Base-by-base conservation (phyloP, 2,113 vertebrate species). In the Hyperopisus bebe region DNA sequence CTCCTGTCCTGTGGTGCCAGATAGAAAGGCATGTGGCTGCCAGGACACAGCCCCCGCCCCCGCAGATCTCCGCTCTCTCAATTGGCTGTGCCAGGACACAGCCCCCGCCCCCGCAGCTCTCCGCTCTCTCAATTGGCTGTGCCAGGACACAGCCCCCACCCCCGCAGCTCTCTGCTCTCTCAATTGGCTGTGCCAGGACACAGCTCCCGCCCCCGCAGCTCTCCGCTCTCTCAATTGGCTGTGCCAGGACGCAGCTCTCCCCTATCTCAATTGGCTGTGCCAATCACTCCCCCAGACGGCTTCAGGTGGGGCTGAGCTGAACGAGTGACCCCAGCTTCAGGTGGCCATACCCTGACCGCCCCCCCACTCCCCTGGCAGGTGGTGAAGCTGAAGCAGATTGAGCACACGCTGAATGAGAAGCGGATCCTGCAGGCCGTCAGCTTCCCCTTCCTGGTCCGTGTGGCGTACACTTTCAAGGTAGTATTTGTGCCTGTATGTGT, bases 361-460 rank as follows among this genome's bases (percentile, higher is more conserved):
- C 50, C 44, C 44, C 1, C 44, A 35, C 24, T 66, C 15, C 42
- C 46, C 90, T 88, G 55, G 84, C 92, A 97, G 97, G 97, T 98
- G 91, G 97, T 98, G 87, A 98, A 98, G 92, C 96, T 98, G 94
- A 98, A 98, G 93, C 98, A 98, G 95, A 97, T 98, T 1, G 98
- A 98, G 91, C 98, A 98, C 93, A 98, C 98, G 27, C 94, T 98
- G 89, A 98, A 98, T 5, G 97, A 98, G 94, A 98, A 98, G 91
- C 95, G 97, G 91, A 98, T 98, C 90, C 96, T 98, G 86, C 97
- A 98, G 93, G 97, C 97, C 0, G 97, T 98, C 93, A 97, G 95
- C 92, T 98, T 98, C 88, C 97, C 97, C 50, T 98, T 98, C 93
- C 96, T 98, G 39, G 97, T 98, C 89, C 96, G 92, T 86, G 94